Evolutionary conservation across 2,888 invertebrate species (phyloP), one percentile per base, ranked within the genome.

Genomic region (Carcina quercana): DNA sequence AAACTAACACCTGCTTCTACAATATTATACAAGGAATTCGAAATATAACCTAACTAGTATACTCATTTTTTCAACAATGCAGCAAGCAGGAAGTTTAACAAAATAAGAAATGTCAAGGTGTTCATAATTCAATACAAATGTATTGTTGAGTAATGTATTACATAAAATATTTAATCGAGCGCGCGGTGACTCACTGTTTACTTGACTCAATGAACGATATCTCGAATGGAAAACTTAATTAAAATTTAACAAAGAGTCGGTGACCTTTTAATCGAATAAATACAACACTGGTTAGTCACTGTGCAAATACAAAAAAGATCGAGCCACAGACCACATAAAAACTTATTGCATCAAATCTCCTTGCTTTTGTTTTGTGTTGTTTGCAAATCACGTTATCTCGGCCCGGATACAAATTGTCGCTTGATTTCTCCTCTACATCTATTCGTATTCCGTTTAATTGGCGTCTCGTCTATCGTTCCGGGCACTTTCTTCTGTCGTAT

Each of bases 401-500:
- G 25, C 30, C 32, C 27, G 15, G 8, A 21, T 24, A 30, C 30
- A 20, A 57, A 46, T 48, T 49, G 43, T 30, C 39, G 38, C 30
- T 40, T 44, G 59, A 57, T 64, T 65, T 65, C 68, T 59, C 65
- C 56, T 64, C 50, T 51, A 44, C 53, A 52, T 50, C 58, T 52
- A 58, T 57, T 57, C 53, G 59, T 62, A 64, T 61, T 62, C 53
- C 53, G 58, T 61, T 53, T 62, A 68, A 74, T 69, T 67, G 66
- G 57, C 54, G 57, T 59, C 57, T 61, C 49, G 44, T 32, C 50
- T 57, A 62, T 64, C 56, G 61, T 65, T 59, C 57, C 63, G 61
- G 53, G 34, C 71, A 75, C 80, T 80, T 80, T 80, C 80, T 70
- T 79, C 63, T 53, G 42, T 49, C 53, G 54, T 66, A 70, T 70